Evolutionary conservation across 2,797 vertebrate genomes (phyloP).

Genomic region (Arremon aurantiirostris): DNA sequence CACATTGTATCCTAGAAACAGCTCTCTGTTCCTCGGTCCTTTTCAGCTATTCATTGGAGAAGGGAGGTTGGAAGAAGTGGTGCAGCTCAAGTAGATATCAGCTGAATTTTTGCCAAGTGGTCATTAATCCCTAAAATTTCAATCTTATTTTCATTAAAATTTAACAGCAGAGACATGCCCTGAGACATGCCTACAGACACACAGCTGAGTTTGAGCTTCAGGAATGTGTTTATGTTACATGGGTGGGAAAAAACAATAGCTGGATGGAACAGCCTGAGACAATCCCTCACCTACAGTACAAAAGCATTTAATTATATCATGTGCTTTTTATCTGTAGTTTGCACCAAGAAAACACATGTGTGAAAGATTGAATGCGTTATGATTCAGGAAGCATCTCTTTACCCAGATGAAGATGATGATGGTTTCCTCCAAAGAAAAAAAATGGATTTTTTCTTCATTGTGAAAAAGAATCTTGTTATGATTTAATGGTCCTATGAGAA

Average conservation of each 20-base stretch:
- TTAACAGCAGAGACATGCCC: neutral
- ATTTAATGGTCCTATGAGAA: neutral
- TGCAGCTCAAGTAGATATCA: constrained; percentile 18
- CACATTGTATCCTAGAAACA: constrained; percentile 68
- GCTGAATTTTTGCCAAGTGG: neutral
- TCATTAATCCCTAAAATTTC: constrained; percentile 18
- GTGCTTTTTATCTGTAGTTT: neutral
- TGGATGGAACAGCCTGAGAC: neutral
- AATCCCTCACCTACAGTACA: neutral
- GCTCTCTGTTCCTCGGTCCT: neutral
- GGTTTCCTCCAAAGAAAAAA: neutral
- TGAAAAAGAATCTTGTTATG: neutral
- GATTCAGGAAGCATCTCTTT: neutral
- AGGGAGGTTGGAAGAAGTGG: constrained; percentile 16
- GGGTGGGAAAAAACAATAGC: neutral
- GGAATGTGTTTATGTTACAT: neutral
- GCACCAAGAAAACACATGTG: neutral
- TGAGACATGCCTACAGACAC: neutral
- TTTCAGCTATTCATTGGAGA: constrained; percentile 34
- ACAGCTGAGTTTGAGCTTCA: neutral
- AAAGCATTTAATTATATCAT: neutral
- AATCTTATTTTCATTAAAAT: constrained; percentile 7
- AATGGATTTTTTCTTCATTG: neutral
- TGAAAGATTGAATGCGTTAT: neutral
- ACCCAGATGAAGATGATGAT: neutral